Evolutionary conservation across 2,113 vertebrate species (phyloP).

Genomic region (Eptatretus burgeri): DNA sequence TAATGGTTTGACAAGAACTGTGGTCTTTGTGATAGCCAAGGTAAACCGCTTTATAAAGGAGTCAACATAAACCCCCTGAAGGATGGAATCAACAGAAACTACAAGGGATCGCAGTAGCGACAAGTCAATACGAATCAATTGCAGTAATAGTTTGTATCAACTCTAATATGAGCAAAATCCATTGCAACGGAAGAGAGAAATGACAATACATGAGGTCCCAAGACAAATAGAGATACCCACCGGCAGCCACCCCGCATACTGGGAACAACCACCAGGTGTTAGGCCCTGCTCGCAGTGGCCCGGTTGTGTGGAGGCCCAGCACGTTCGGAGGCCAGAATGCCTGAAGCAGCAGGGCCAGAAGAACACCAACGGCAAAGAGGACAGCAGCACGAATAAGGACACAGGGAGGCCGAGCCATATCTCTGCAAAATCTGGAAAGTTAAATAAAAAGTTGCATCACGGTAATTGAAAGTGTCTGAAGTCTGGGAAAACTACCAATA

Average conservation of each 20-base stretch:
- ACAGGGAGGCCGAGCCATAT: too few species aligned
- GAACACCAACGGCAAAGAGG: constrained; percentile 54
- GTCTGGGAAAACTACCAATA: too few species aligned
- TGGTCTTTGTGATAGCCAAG: neutral
- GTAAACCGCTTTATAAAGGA: neutral
- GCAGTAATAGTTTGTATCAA: neutral
- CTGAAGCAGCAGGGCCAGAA: constrained; percentile 75
- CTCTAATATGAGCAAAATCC: neutral
- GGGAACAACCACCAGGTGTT: constrained; percentile 81
- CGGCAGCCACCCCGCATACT: constrained; percentile 71
- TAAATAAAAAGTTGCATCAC: too few species aligned
- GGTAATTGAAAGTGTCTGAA: too few species aligned
- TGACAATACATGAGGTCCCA: constrained; percentile 10
- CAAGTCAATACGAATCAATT: neutral
- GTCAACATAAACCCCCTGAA: neutral
- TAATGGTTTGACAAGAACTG: too few species aligned
- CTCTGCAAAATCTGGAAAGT: too few species aligned
- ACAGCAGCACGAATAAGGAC: constrained; percentile 28
- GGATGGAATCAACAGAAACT: neutral
- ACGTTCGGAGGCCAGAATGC: constrained; percentile 70
- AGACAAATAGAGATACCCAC: constrained; percentile 24
- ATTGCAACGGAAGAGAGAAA: constrained; percentile 13
- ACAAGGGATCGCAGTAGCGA: neutral
- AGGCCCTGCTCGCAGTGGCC: neutral
- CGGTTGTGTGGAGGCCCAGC: constrained; percentile 56